Conservation (phyloP, 1,140 invertebrate species). For the Caenorhabditis brenneri region DNA sequence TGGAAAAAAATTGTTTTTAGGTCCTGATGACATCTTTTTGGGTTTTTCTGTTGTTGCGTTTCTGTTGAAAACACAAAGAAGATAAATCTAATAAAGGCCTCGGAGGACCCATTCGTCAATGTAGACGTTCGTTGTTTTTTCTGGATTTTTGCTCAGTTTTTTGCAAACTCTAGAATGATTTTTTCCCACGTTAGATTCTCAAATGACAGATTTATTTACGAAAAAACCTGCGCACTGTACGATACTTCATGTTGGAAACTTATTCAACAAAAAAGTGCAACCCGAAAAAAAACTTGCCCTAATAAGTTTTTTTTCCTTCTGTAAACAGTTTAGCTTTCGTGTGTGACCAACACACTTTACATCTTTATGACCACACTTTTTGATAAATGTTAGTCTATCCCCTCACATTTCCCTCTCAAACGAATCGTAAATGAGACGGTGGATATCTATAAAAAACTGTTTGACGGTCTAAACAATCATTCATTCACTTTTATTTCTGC, state of each 20-base stretch:
- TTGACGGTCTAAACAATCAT: slow-evolving; percentile 32
- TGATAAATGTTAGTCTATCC: slow-evolving; percentile 30
- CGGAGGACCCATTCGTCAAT: no score
- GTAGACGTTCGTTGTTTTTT: no score
- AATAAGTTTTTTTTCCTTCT: background rate
- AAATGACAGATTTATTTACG: no score
- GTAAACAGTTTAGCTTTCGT: slow-evolving; percentile 6
- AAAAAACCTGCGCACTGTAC: no score
- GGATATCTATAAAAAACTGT: slow-evolving; percentile 16
- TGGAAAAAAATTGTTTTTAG: background rate
- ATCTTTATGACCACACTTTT: slow-evolving; percentile 33
- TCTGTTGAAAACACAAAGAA: no score
- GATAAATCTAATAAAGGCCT: no score
- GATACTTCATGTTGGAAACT: no score
- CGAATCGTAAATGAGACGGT: slow-evolving; percentile 34
- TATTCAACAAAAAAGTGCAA: background rate
- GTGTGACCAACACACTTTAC: slow-evolving; percentile 31
- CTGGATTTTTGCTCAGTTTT: no score
- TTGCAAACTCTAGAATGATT: no score
- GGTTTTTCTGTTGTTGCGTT: no score
- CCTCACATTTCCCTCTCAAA: background rate
- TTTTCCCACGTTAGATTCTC: no score
- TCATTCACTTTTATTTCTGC: slow-evolving; percentile 33
- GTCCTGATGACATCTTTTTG: no score
- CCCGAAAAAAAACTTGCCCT: background rate